These are phyloP conservation scores for Cynocephalus volans DNA, from an alignment of 2,113 vertebrate genomes.

Conservation along the genomic window DNA sequence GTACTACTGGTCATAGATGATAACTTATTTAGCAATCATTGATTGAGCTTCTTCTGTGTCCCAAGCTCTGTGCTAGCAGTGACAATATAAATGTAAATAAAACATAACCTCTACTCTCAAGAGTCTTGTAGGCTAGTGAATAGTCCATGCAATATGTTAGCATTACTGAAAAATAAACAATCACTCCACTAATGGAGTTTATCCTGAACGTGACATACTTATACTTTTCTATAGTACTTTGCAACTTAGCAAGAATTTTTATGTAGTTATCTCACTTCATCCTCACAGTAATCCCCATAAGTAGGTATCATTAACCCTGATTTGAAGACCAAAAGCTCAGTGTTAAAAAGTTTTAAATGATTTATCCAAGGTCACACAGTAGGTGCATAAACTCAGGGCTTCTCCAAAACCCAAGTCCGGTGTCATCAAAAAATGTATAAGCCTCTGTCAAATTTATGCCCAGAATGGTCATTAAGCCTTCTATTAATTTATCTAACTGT, in stretches of 20 bases:
- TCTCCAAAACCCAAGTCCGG: neutral
- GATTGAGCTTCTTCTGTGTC: neutral
- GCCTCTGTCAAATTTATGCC: neutral
- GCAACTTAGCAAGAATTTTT: neutral
- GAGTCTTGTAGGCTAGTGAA: neutral
- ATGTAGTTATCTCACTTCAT: conserved; percentile 19
- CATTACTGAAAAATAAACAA: conserved; percentile 23
- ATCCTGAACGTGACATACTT: neutral
- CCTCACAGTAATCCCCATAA: neutral
- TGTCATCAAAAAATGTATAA: neutral
- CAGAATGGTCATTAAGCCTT: neutral
- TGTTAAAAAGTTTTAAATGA: conserved; percentile 50
- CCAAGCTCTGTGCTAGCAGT: neutral
- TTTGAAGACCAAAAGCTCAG: neutral
- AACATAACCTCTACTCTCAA: neutral
- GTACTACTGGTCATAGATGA: neutral
- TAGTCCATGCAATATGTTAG: neutral
- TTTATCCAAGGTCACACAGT: neutral
- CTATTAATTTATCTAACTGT: neutral
- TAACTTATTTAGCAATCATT: neutral
- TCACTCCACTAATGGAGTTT: neutral
- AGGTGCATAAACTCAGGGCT: neutral
- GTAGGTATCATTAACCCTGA: neutral
- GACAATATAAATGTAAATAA: neutral
- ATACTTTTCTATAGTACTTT: neutral